Conservation (phyloP, 2,888 invertebrate genomes). For the Latrodectus elegans region DNA sequence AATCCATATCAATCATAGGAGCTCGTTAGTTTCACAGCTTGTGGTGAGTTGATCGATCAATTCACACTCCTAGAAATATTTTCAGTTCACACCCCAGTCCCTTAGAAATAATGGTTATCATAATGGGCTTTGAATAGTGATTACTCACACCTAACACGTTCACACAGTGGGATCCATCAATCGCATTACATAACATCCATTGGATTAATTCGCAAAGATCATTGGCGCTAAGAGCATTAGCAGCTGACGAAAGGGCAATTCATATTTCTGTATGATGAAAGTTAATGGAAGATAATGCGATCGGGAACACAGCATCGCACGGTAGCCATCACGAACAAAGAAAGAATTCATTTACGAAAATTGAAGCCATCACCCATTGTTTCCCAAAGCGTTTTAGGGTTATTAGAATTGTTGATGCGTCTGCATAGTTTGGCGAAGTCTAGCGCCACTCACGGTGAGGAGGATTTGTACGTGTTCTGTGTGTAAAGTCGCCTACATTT, state of each 20-base stretch:
- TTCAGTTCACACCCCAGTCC: conserved; percentile 59
- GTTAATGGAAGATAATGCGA: conserved; percentile 66
- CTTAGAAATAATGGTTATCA: conserved; percentile 58
- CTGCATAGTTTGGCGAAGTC: conserved; percentile 47
- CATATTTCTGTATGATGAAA: conserved; percentile 67
- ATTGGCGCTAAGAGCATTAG: conserved; percentile 62
- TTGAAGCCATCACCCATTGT: conserved; percentile 68
- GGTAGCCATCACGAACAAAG: conserved; percentile 66
- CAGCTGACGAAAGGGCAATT: conserved; percentile 67
- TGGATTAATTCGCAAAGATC: conserved; percentile 67
- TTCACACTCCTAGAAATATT: conserved; percentile 34
- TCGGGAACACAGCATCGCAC: conserved; percentile 66
- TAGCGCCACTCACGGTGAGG: conserved; percentile 51
- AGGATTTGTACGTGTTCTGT: conserved; percentile 55
- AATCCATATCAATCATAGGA: background rate
- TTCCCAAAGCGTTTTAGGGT: conserved; percentile 68
- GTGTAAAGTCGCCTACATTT: conserved; percentile 39
- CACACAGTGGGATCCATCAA: conserved; percentile 54
- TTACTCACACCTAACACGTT: conserved; percentile 67
- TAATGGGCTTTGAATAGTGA: conserved; percentile 61
- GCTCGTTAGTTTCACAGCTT: conserved; percentile 3
- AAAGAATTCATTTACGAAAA: conserved; percentile 68
- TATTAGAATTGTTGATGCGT: conserved; percentile 66
- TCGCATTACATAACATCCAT: conserved; percentile 67
- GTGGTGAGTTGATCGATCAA: conserved; percentile 30